A percentile compares a stretch with the other conserved stretches of the same genome.
Evolutionary conservation across 2,113 vertebrate genomes (phyloP).

Genomic region (Sminthopsis crassicaudata): DNA sequence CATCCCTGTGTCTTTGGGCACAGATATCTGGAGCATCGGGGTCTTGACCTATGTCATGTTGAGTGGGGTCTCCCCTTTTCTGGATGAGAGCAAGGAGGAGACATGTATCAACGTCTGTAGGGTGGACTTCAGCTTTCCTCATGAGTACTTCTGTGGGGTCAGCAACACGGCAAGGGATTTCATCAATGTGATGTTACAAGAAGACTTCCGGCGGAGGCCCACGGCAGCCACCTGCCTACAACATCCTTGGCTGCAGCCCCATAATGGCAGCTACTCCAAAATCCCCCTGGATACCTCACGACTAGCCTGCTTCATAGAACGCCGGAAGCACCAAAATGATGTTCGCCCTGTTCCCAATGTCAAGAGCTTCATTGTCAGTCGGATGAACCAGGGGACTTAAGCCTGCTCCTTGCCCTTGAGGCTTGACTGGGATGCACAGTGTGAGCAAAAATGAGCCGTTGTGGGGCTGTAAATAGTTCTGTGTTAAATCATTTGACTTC

Average conservation of each 20-base stretch:
- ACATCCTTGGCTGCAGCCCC: constrained; percentile 94
- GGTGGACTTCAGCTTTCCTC: constrained; percentile 97
- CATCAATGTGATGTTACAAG: constrained; percentile 91
- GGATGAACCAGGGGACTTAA: constrained; percentile 82
- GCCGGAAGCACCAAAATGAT: constrained; percentile 94
- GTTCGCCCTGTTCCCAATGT: constrained; percentile 91
- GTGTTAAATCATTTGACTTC: constrained; percentile 17
- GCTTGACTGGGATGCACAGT: constrained; percentile 32
- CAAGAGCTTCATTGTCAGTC: constrained; percentile 91
- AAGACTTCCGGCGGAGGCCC: constrained; percentile 92
- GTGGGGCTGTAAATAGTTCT: constrained; percentile 75
- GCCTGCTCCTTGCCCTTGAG: not conserved
- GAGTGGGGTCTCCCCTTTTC: constrained; percentile 96
- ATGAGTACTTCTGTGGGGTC: constrained; percentile 92
- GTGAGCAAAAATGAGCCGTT: constrained; percentile 66
- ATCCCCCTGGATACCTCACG: constrained; percentile 93
- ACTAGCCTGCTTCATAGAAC: constrained; percentile 93
- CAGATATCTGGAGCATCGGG: constrained; percentile 96
- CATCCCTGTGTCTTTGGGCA: constrained; percentile 92
- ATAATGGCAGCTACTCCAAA: constrained; percentile 89
- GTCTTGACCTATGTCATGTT: constrained; percentile 95
- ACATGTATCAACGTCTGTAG: constrained; percentile 97
- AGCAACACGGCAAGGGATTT: constrained; percentile 96
- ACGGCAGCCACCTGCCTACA: constrained; percentile 93
- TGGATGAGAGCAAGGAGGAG: constrained; percentile 98